phyloP scores from a whole-genome alignment of 2,113 vertebrate species.

The Gambusia affinis region DNA sequence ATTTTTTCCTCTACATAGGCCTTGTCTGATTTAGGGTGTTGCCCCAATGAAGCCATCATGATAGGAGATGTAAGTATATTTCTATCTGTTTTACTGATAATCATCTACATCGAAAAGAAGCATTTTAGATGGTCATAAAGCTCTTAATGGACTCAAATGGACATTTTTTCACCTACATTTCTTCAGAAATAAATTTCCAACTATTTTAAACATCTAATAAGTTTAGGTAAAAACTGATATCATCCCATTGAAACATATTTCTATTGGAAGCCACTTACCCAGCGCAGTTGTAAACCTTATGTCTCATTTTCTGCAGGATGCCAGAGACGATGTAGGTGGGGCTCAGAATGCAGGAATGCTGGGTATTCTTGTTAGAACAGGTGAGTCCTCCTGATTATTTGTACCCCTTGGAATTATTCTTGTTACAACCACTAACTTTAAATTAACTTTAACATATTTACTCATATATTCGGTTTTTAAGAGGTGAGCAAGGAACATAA shows the following conservation, averaged over 20 bases:
- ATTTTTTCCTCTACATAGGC: slow-evolving; percentile 43
- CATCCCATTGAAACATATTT: too few species aligned
- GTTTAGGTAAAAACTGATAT: too few species aligned
- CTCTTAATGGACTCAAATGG: not conserved
- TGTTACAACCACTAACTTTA: not conserved
- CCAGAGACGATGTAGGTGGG: slow-evolving; percentile 91
- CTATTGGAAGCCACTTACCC: not conserved
- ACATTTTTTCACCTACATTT: too few species aligned
- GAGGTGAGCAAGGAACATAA: not conserved
- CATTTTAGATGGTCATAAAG: not conserved
- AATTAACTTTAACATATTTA: not conserved
- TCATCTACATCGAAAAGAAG: not conserved
- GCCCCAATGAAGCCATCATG: slow-evolving; percentile 90
- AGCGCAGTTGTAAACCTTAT: not conserved
- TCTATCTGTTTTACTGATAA: not conserved
- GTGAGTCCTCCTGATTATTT: slow-evolving; percentile 69
- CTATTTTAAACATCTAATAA: too few species aligned
- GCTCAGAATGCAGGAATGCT: slow-evolving; percentile 90
- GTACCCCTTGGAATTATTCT: not conserved
- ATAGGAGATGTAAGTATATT: slow-evolving; percentile 91
- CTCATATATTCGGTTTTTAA: not conserved
- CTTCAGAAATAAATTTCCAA: too few species aligned
- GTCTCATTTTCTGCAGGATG: slow-evolving; percentile 81
- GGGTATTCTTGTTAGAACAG: slow-evolving; percentile 93
- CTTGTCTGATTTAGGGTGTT: slow-evolving; percentile 75